Evolutionary conservation across 2,888 invertebrate species (phyloP), one percentile per base, ranked within the genome.

Genomic region (Torymus texanus): DNA sequence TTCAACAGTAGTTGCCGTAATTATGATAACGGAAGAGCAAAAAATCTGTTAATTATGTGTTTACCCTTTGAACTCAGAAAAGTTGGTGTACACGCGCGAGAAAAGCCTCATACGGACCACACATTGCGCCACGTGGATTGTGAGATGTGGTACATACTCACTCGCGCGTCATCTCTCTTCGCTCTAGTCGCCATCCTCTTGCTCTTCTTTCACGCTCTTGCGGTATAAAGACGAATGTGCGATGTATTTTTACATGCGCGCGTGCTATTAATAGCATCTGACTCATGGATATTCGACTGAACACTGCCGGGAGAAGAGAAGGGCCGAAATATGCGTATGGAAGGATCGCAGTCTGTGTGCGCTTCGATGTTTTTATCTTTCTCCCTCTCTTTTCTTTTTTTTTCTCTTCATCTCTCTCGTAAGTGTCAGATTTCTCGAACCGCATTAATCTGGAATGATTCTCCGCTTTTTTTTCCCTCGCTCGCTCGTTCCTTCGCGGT

Each of bases 211-310:
- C 78, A 72, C 78, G 74, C 79, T 83, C 84, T n/a, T 78, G 81
- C 73, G 81, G 85, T 86, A 85, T 86, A 87, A 86, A 87, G 88
- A 87, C 84, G 85, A 85, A 87, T 82, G 81, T 84, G 86, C 85
- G 87, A 88, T 87, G 88, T 88, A 88, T 88, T 88, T 88, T 87
- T 86, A 86, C 86, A 83, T 75, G 84, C 81, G 82, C 82, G 55
- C 71, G 11, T 29, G 71, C 82, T 85, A 85, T 85, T 85, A 85
- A 84, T 85, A 85, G 79, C 77, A 70, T 67, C 80, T 85, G 85
- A 85, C 77, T 79, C 77, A 77, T 62, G 63, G 67, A 68, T 58
- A 68, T 78, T 78, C 68, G 74, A 56, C 14, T 62, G 67, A 41
- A 8, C 8, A 3, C 29, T 62, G 61, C 58, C 14, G 62, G 41